These are phyloP conservation scores for Spicauda simplicius DNA, from an alignment of 2,888 invertebrate species.

Conservation along the genomic window DNA sequence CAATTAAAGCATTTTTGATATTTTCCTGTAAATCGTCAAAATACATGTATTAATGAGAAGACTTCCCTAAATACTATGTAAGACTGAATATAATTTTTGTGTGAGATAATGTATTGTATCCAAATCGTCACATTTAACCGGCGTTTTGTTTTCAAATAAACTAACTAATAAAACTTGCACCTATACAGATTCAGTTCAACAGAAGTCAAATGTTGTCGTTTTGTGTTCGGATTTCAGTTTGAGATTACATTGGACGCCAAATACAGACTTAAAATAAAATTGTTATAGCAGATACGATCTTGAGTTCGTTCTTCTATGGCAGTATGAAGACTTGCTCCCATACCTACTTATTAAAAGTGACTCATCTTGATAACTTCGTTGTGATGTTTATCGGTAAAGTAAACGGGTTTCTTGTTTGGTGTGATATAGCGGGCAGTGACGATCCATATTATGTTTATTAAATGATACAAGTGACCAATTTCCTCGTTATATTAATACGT, in stretches of 20 bases:
- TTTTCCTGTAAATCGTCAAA: no score
- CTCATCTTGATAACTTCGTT: slow-evolving; percentile 43
- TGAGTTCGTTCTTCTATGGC: background rate
- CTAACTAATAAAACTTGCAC: background rate
- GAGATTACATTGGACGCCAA: slow-evolving; percentile 11
- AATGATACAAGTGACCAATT: background rate
- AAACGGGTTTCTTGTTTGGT: slow-evolving; percentile 47
- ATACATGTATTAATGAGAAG: no score
- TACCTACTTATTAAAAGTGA: slow-evolving; percentile 35
- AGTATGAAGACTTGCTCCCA: background rate
- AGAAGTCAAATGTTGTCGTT: slow-evolving; percentile 9
- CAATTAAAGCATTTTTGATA: no score
- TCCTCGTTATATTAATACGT: background rate
- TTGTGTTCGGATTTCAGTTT: slow-evolving; percentile 9
- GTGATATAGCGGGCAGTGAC: slow-evolving; percentile 38
- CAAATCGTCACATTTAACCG: background rate
- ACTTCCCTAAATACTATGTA: no score
- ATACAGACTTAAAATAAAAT: slow-evolving; percentile 12
- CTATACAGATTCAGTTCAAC: background rate
- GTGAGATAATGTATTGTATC: background rate
- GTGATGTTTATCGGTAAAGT: slow-evolving; percentile 39
- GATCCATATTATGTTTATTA: background rate
- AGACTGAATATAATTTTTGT: no score
- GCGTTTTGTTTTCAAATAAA: background rate
- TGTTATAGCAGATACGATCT: slow-evolving; percentile 19